Evolutionary conservation across 2,113 vertebrate genomes (phyloP).

Genomic region (Guaruba guarouba): DNA sequence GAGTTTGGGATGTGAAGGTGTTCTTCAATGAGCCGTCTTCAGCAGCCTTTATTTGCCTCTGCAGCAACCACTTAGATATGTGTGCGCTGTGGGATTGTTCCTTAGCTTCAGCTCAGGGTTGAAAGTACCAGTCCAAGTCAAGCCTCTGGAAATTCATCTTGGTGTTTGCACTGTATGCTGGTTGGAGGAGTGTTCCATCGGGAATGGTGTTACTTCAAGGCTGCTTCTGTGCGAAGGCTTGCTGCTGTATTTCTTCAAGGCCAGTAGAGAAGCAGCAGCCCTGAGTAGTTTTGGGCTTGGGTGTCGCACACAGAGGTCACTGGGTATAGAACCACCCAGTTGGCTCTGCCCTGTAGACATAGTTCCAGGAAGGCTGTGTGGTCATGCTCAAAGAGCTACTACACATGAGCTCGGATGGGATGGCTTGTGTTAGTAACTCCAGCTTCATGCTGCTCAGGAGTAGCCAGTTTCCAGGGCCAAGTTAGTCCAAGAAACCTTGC

Average conservation of each 20-base stretch:
- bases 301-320: not conserved
- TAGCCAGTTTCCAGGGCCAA: not conserved
- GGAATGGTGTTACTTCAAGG: not conserved
- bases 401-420: not conserved
- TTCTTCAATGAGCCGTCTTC: not conserved
- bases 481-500: not conserved
- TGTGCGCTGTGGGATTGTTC: not conserved
- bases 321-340: not conserved
- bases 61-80: not conserved
- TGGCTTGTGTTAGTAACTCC: not conserved
- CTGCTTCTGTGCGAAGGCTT: not conserved
- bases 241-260: not conserved
- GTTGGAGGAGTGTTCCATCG: not conserved
- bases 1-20: not conserved
- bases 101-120: not conserved
- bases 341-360: not conserved
- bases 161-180: not conserved
- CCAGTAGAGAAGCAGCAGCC: not conserved
- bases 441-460: not conserved
- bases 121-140: not conserved
- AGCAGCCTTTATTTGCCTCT: not conserved
- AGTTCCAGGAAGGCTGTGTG: not conserved
- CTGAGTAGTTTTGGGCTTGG: not conserved
- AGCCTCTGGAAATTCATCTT: not conserved
- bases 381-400: not conserved